Evolutionary conservation across 2,113 vertebrate species (phyloP).

Genomic region (Indri indri): DNA sequence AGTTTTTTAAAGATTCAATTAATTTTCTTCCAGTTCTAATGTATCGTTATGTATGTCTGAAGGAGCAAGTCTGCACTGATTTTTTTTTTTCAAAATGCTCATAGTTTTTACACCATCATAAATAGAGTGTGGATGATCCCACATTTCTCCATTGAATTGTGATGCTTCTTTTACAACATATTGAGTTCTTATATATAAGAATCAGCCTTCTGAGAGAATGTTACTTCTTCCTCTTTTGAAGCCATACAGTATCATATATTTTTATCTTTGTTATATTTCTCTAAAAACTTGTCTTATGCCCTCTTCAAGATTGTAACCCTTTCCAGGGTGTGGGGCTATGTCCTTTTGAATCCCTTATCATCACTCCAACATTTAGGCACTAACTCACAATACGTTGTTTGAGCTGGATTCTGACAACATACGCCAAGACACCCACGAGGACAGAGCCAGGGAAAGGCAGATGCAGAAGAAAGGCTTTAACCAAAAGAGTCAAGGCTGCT

Average conservation of each 20-base stretch:
- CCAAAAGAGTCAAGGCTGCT: background rate
- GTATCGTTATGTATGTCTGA: background rate
- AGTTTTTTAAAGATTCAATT: conserved; percentile 7
- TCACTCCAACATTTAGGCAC: background rate
- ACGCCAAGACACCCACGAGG: background rate
- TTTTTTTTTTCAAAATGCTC: background rate
- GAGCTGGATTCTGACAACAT: background rate
- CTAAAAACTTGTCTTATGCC: background rate
- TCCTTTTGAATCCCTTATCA: background rate
- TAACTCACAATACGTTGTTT: background rate
- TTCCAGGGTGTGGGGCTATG: background rate
- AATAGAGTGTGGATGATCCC: background rate
- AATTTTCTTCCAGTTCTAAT: background rate
- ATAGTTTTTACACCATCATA: background rate
- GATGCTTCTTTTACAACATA: background rate
- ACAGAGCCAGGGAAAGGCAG: background rate
- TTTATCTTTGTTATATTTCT: background rate
- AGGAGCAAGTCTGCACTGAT: background rate
- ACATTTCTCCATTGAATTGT: background rate
- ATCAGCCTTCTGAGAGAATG: background rate
- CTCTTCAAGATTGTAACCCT: background rate
- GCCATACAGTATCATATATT: background rate
- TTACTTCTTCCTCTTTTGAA: background rate
- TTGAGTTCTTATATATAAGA: background rate
- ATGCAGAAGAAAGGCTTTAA: background rate